Conservation (phyloP, 2,797 vertebrate genomes). For the Lateolabrax maculatus region DNA sequence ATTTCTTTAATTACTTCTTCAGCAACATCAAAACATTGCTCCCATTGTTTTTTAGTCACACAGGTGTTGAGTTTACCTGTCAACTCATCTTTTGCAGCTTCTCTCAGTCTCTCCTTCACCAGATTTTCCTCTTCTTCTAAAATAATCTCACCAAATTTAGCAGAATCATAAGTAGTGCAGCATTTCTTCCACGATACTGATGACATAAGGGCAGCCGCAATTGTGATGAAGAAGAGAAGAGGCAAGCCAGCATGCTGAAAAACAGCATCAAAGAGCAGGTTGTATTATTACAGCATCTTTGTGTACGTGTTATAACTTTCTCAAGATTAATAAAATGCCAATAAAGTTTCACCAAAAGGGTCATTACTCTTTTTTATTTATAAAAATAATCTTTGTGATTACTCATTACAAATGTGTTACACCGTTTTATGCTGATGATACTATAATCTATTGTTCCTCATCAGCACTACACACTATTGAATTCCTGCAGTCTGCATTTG, state of each 20-base stretch:
- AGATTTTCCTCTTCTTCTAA: background rate
- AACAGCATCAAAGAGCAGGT: background rate
- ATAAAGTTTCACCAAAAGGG: too few species aligned
- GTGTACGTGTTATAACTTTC: background rate
- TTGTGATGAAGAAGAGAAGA: background rate
- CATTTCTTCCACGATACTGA: background rate
- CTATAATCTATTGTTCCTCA: too few species aligned
- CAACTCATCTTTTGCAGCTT: background rate
- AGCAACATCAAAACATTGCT: background rate
- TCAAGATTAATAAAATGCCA: too few species aligned
- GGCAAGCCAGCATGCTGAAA: background rate
- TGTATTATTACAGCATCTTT: background rate
- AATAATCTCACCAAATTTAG: background rate
- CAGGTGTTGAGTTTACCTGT: fast-evolving
- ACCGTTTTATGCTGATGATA: too few species aligned
- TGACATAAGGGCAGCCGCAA: background rate
- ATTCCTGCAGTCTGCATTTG: too few species aligned
- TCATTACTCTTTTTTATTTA: too few species aligned
- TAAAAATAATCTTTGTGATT: too few species aligned
- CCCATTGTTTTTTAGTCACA: background rate
- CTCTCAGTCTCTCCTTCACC: fast-evolving
- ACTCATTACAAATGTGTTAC: too few species aligned
- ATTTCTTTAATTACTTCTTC: background rate
- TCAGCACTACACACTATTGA: too few species aligned
- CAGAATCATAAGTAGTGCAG: background rate